phyloP scores from a whole-genome alignment of 2,113 vertebrate species.

The Hydrochoerus hydrochaeris region DNA sequence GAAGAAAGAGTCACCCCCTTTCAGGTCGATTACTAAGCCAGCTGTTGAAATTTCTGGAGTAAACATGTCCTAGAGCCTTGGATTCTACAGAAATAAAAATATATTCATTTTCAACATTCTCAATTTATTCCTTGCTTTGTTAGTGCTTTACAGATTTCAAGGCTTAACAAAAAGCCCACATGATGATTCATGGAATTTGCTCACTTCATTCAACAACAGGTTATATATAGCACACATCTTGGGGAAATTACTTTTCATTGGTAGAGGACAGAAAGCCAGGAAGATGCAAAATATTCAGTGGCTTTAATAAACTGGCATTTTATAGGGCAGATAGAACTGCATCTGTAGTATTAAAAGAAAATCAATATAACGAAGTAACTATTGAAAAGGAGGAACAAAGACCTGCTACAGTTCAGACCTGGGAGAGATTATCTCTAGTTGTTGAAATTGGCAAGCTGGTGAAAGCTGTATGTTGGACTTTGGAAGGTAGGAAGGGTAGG shows the following conservation, averaged over 20 bases:
- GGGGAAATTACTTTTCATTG: background rate
- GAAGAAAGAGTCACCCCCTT: background rate
- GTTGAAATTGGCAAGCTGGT: background rate
- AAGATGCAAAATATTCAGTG: background rate
- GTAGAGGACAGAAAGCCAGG: background rate
- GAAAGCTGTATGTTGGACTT: background rate
- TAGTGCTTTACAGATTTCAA: conserved; percentile 19
- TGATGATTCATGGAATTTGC: background rate
- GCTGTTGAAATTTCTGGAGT: background rate
- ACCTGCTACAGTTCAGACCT: background rate
- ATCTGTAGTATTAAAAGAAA: background rate
- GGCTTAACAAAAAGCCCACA: background rate
- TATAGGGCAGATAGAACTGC: background rate
- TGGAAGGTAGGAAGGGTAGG: background rate
- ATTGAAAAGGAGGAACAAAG: background rate
- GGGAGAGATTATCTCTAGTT: conserved; percentile 3
- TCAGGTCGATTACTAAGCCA: background rate
- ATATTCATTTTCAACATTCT: background rate
- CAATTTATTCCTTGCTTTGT: background rate
- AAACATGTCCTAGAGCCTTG: background rate
- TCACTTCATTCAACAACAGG: background rate
- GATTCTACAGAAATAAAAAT: background rate
- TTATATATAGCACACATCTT: background rate
- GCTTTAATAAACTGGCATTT: background rate
- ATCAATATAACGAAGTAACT: background rate